phyloP scores from a whole-genome alignment of 2,888 invertebrate genomes.

The Dendrolimus houi region DNA sequence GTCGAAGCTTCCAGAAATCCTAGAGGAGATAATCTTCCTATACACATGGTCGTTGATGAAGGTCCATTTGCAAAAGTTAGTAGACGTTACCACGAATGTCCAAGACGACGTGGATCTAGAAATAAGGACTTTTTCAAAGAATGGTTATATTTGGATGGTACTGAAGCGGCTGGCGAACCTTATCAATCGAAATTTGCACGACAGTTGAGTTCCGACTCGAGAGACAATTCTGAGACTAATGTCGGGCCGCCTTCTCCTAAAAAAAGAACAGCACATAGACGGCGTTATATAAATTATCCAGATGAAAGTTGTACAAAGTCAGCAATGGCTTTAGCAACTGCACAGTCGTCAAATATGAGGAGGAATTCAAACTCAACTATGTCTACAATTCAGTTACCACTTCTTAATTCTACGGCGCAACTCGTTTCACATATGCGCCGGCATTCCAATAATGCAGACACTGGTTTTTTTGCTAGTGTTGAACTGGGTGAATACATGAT shows the following conservation, averaged over 20 bases:
- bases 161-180: conserved; percentile 58
- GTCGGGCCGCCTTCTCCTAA: conserved; percentile 67
- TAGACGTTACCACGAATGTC: conserved; percentile 57
- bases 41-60: conserved; percentile 59
- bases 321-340: conserved; percentile 62
- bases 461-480: conserved; percentile 74
- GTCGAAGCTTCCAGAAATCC: conserved; percentile 47
- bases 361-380: conserved; percentile 78
- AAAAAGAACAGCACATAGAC: conserved; percentile 51
- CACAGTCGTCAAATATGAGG: conserved; percentile 70
- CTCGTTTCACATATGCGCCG: conserved; percentile 72
- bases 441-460: conserved; percentile 79
- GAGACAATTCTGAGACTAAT: conserved; percentile 68
- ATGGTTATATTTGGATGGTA: conserved; percentile 61
- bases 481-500: conserved; percentile 72
- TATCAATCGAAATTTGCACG: conserved; percentile 72
- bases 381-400: conserved; percentile 77
- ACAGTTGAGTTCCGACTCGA: conserved; percentile 71
- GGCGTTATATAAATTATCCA: conserved; percentile 59
- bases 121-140: conserved; percentile 65
- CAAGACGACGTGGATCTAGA: conserved; percentile 48
- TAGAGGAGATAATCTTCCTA: conserved; percentile 42
- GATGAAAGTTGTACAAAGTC: conserved; percentile 70
- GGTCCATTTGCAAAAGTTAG: conserved; percentile 67
- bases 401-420: conserved; percentile 65